Percentiles rank a stretch among this genome's conserved stretches.
phyloP scores from a whole-genome alignment of 2,888 invertebrate species.

The Hetaerina titia region DNA sequence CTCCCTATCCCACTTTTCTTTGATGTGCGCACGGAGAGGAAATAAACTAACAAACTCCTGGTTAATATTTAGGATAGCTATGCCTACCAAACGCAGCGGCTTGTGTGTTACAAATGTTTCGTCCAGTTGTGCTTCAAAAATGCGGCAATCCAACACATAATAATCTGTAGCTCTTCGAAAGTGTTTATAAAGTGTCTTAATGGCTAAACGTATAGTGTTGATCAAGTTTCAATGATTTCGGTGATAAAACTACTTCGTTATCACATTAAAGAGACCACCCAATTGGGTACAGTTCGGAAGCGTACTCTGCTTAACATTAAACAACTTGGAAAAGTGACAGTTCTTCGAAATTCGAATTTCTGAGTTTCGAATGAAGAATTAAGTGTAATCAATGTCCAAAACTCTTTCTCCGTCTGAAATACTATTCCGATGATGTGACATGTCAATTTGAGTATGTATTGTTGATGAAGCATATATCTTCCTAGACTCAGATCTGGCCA shows the following conservation, averaged over 20 bases:
- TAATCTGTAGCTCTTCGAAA: background rate
- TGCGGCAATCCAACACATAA: background rate
- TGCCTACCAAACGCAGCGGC: background rate
- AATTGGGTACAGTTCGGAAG: too few relatives aligned
- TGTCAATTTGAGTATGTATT: background rate
- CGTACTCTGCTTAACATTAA: too few relatives aligned
- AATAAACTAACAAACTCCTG: background rate
- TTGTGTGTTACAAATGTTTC: background rate
- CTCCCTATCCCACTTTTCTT: background rate
- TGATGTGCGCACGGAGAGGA: background rate
- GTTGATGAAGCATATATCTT: background rate
- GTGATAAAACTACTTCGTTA: too few relatives aligned
- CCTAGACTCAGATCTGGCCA: background rate
- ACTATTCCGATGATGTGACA: background rate
- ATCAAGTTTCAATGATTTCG: too few relatives aligned
- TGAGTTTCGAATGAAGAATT: too few relatives aligned
- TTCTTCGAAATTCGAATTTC: too few relatives aligned
- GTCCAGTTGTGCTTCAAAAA: background rate
- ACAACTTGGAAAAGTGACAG: too few relatives aligned
- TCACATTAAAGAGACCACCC: too few relatives aligned
- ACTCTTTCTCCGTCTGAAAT: too few relatives aligned
- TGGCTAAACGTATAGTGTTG: too few relatives aligned
- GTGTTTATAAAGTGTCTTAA: background rate
- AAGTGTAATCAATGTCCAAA: too few relatives aligned
- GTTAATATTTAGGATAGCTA: background rate